These are phyloP conservation scores for Cranoglanis bouderius DNA, from an alignment of 2,113 vertebrate species.

Conservation along the genomic window DNA sequence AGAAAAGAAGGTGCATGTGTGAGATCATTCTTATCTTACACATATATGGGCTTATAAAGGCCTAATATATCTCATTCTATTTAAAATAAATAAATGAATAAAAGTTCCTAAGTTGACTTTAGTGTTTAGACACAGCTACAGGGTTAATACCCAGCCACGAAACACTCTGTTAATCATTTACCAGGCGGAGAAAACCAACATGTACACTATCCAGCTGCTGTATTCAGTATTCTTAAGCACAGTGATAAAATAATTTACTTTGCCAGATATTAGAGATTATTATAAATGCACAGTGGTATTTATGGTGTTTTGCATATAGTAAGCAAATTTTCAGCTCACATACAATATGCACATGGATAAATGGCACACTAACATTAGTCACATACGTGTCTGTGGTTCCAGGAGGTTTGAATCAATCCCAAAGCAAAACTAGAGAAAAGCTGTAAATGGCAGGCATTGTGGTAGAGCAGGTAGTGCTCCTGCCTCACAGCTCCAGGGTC, in stretches of 20 bases:
- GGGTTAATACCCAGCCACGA: neutral
- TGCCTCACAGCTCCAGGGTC: neutral
- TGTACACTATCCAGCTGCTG: neutral
- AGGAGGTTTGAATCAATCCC: neutral
- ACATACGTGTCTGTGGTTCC: neutral
- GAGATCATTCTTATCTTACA: slow-evolving; percentile 49
- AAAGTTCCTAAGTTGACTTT: neutral
- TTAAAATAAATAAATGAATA: neutral
- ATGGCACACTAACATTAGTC: neutral
- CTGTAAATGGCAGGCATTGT: neutral
- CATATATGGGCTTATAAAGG: slow-evolving; percentile 26
- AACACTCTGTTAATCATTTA: slow-evolving; percentile 3
- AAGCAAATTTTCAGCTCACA: neutral
- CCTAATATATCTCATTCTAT: neutral
- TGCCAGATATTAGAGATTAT: neutral
- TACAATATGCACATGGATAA: neutral
- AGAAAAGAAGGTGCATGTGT: slow-evolving; percentile 40
- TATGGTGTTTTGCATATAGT: neutral
- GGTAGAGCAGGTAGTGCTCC: neutral
- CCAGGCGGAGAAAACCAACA: neutral
- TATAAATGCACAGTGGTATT: neutral
- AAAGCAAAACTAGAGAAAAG: neutral
- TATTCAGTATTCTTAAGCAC: slow-evolving; percentile 1
- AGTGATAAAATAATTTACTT: neutral
- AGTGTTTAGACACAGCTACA: neutral